Percentiles rank a stretch among this genome's conserved stretches.
Conservation (phyloP, 2,113 vertebrate genomes). For the Brachypteracias leptosomus region DNA sequence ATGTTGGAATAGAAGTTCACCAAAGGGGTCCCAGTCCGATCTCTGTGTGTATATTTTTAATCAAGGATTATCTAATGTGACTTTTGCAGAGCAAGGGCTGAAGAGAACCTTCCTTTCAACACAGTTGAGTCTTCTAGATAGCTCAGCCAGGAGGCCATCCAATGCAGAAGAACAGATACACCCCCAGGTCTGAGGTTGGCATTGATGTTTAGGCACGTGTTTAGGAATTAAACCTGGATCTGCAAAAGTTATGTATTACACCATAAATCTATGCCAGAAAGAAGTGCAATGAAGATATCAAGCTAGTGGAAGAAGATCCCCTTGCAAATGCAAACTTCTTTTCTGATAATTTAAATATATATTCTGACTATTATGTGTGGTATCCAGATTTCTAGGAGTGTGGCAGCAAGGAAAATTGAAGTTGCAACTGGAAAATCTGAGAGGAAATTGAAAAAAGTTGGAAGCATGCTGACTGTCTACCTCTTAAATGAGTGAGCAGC, state of each 20-base stretch:
- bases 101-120: not conserved
- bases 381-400: not conserved
- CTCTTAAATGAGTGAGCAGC: not conserved
- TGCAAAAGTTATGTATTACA: not conserved
- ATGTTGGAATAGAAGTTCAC: not conserved
- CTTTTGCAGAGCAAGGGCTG: rapidly evolving
- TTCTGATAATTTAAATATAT: not conserved
- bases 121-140: not conserved
- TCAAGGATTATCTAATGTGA: not conserved
- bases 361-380: not conserved
- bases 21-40: not conserved
- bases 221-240: not conserved
- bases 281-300: not conserved
- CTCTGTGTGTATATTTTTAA: not conserved
- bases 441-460: not conserved
- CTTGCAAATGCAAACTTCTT: not conserved
- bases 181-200: rapidly evolving
- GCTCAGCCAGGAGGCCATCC: rapidly evolving
- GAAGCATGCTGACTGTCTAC: not conserved
- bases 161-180: not conserved
- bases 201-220: not conserved
- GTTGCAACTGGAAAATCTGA: not conserved
- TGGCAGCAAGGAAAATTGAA: not conserved
- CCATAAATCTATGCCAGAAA: not conserved
- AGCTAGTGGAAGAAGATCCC: not conserved